Evolutionary conservation across 2,113 vertebrate genomes (phyloP).

Genomic region (Trinectes maculatus): DNA sequence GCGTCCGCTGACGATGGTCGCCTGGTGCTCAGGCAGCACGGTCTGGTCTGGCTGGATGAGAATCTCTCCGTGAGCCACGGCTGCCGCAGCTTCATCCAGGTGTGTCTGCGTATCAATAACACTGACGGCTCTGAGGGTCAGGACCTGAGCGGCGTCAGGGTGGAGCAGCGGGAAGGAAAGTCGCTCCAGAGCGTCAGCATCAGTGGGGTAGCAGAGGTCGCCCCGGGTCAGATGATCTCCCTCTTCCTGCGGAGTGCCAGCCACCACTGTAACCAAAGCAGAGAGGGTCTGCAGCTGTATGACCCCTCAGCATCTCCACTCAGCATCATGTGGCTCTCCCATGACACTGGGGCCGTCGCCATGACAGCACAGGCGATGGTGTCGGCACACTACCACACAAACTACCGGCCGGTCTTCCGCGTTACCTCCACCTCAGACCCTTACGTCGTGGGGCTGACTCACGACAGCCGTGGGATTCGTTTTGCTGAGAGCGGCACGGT

Average conservation of each 20-base stretch:
- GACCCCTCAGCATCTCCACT: slow-evolving; percentile 76
- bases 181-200: slow-evolving; percentile 84
- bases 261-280: slow-evolving; percentile 86
- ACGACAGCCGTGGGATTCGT: slow-evolving; percentile 84
- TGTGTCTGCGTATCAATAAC: slow-evolving; percentile 83
- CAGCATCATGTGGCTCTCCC: slow-evolving; percentile 89
- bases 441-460: slow-evolving; percentile 84
- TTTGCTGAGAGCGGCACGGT: slow-evolving; percentile 85
- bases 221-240: slow-evolving; percentile 80
- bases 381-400: slow-evolving; percentile 86
- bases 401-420: slow-evolving; percentile 85
- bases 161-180: slow-evolving; percentile 84
- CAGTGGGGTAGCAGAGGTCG: slow-evolving; percentile 84
- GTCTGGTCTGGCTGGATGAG: slow-evolving; percentile 87
- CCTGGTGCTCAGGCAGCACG: slow-evolving; percentile 83
- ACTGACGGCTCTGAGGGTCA: slow-evolving; percentile 76
- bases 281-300: slow-evolving; percentile 81
- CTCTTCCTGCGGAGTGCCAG: slow-evolving; percentile 84
- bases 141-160: slow-evolving; percentile 83
- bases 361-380: slow-evolving; percentile 85
- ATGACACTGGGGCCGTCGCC: slow-evolving; percentile 87
- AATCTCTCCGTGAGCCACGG: slow-evolving; percentile 86
- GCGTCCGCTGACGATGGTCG: slow-evolving; percentile 72
- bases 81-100: slow-evolving; percentile 88
- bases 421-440: slow-evolving; percentile 85